These are phyloP conservation scores for Alethe castanea DNA, from an alignment of 2,113 vertebrate genomes.

Conservation along the genomic window DNA sequence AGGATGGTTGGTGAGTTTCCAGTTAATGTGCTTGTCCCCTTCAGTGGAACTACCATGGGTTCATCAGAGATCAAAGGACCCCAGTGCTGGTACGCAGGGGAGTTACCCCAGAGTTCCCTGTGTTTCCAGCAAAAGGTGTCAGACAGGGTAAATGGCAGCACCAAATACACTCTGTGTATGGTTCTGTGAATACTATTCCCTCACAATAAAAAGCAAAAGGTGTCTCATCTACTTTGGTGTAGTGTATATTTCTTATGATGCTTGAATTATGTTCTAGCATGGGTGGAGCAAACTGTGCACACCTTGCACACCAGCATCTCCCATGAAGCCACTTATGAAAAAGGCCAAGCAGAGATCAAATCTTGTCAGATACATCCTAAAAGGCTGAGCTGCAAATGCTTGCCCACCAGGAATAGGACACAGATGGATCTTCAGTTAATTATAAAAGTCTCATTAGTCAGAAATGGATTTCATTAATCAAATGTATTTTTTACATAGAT, in stretches of 20 bases:
- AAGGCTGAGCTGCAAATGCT: neutral
- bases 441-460: neutral
- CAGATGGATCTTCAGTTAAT: neutral
- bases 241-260: neutral
- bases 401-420: neutral
- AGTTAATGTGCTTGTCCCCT: neutral
- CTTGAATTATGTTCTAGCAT: accelerated
- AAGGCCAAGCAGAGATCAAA: neutral
- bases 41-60: neutral
- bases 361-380: neutral
- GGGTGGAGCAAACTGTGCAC: neutral
- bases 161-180: neutral
- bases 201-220: neutral
- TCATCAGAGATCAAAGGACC: neutral
- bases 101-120: neutral
- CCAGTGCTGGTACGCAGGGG: neutral
- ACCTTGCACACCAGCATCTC: neutral
- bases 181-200: neutral
- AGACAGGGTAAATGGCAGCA: neutral
- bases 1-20: neutral
- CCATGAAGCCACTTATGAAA: neutral
- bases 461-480: constrained; percentile 19
- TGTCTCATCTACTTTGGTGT: neutral
- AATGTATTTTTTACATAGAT: neutral
- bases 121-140: neutral